Base-by-base conservation (phyloP, 2,113 vertebrate genomes). In the Podilymbus podiceps region DNA sequence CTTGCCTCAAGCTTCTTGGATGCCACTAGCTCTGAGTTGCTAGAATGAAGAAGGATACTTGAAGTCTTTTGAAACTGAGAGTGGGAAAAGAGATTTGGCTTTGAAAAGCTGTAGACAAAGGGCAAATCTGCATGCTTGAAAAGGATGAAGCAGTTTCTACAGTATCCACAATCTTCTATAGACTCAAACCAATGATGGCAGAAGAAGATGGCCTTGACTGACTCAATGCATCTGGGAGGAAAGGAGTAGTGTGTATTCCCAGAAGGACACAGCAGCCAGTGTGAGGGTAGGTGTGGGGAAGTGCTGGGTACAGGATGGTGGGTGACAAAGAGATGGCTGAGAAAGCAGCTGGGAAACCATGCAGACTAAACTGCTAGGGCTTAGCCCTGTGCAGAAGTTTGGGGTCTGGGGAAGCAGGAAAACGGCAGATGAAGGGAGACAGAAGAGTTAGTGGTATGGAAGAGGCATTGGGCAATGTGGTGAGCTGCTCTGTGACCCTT, bases 221-320 rank as follows among this genome's bases (percentile, higher is more conserved):
- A 35, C 42, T 38, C 19, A 9, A 19, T 8, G 11, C 0, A 10
- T 59, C 16, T 28, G 6, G 23, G 31, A 42, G n/a, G 14, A 58
- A 59, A 40, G 23, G 13, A 59, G 22, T 1, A 21, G 27, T 0
- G 2, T 16, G 15, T 20, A 2, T 4, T 62, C 19, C 15, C 21
- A 68, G 73, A 35, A 84, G 60, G 40, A 62, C 22, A 33, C 7
- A 38, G 15, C 8, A 47, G 7, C 1, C 0, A 0, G 9, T 1
- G 2, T 9, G 35, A 46, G 23, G 8, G 25, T 11, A 12, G 30
- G 27, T 7, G 13, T 6, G 6, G 14, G 59, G 35, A 79, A 50
- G 53, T 44, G 13, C 4, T 27, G 12, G 49, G 30, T 3, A 8
- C 1, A 9, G 50, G 11, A 3, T 25, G 33, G 30, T 58, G 25